Evolutionary conservation across 2,797 vertebrate genomes (phyloP).

Genomic region (Neoniphon sammara): DNA sequence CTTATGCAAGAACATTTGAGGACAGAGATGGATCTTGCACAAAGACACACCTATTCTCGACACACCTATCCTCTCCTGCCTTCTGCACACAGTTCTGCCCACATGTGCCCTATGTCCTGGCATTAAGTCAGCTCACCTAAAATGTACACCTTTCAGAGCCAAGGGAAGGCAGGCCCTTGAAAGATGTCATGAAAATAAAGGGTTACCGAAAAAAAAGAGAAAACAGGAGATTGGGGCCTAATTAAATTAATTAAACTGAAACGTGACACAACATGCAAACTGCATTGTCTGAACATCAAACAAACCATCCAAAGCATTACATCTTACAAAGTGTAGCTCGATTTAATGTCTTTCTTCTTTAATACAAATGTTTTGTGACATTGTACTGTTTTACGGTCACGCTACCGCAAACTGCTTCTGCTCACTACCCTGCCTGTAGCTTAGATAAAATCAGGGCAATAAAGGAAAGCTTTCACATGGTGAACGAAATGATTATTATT

Average conservation of each 20-base stretch:
- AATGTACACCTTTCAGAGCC: slow-evolving; percentile 15
- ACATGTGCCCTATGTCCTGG: slow-evolving; percentile 32
- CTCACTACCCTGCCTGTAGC: slow-evolving; percentile 22
- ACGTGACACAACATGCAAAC: slow-evolving; percentile 18
- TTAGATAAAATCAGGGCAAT: slow-evolving; percentile 26
- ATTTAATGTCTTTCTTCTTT: slow-evolving; percentile 14
- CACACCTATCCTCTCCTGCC: slow-evolving; percentile 45
- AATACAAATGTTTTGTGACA: slow-evolving; percentile 32
- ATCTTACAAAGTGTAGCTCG: background rate
- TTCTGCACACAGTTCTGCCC: slow-evolving; percentile 39
- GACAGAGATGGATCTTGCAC: slow-evolving; percentile 50
- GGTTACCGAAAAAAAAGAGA: slow-evolving; percentile 2
- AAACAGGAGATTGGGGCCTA: background rate
- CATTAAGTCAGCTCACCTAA: slow-evolving; percentile 34
- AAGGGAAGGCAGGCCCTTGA: slow-evolving; percentile 8
- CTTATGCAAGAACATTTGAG: slow-evolving; percentile 57
- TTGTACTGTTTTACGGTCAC: background rate
- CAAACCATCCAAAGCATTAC: slow-evolving; percentile 28
- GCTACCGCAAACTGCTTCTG: background rate
- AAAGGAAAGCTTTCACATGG: slow-evolving; percentile 21
- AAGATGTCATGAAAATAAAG: slow-evolving; percentile 21
- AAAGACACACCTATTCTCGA: slow-evolving; percentile 47
- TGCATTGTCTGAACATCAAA: slow-evolving; percentile 7
- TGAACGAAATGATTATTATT: slow-evolving; percentile 48
- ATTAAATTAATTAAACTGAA: slow-evolving; percentile 6